Evolutionary conservation across 2,113 vertebrate species (phyloP), one percentile per base, ranked within the genome.

Genomic region (Trichomycterus rosablanca): DNA sequence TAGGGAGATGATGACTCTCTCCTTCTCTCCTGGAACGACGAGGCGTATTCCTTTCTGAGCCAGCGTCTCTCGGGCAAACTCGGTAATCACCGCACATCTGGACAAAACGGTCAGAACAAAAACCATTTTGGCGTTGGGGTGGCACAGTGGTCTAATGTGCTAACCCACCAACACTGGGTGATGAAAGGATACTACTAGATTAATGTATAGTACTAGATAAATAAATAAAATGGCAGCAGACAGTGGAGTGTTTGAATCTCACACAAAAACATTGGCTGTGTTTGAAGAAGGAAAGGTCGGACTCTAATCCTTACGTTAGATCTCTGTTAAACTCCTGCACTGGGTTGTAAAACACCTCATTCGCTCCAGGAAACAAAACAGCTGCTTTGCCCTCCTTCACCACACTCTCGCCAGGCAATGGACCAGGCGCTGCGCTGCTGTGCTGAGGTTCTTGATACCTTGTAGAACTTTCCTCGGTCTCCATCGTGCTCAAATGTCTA

Each of bases 301-400:
- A n/a, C n/a, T n/a, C n/a, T n/a, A n/a, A n/a, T 6, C 7, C 92
- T 94, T 59, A 94, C 93, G 93, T 95, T 70, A 95, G 68, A 64
- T 95, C 93, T 71, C 92, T 81, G 81, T 95, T 95, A 68, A 95
- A 95, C 76, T 94, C 93, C 79, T 95, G 93, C 24, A 95, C 93
- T 0, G 93, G 93, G 50, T 95, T 95, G 74, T 95, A 95, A 78
- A 95, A 95, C 28, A 95, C 93, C 67, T 95, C 88, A 23, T 95
- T 95, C 39, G 90, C 89, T 50, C 71, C 88, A 22, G 93, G 91
- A 54, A 92, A 95, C 75, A 86, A 73, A 58, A 95, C 91, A 30
- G 79, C 59, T 1, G 91, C 91, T 57, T 88, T 89, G 6, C 93
- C 93, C 77, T 94, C 93, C 5, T 74, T 86, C 57, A 95, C 80